Evolutionary conservation across 2,797 vertebrate species (phyloP).

Genomic region (Acanthiza pusilla): DNA sequence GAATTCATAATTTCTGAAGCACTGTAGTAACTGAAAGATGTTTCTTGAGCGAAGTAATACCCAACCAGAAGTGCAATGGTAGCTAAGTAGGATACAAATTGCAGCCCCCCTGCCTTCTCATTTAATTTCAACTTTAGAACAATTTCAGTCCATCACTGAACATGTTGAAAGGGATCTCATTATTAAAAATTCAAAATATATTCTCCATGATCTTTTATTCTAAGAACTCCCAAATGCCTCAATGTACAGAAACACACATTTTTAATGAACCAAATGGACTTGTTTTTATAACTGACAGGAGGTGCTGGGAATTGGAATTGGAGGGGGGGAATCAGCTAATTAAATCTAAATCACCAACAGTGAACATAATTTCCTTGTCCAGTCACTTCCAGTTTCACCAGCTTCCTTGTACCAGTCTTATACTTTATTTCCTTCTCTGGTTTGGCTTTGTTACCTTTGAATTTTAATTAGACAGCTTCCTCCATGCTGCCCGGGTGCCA

Average conservation of each 20-base stretch:
- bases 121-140: slow-evolving; percentile 43
- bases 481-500: background rate
- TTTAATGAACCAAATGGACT: slow-evolving; percentile 69
- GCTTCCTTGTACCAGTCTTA: background rate
- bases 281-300: slow-evolving; percentile 61
- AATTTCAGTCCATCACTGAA: slow-evolving; percentile 25
- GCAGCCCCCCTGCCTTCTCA: background rate
- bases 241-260: slow-evolving; percentile 65
- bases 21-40: background rate
- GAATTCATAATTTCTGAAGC: background rate
- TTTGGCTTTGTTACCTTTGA: slow-evolving; percentile 26
- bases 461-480: slow-evolving; percentile 42
- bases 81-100: background rate
- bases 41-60: background rate
- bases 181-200: slow-evolving; percentile 65
- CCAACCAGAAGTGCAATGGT: background rate
- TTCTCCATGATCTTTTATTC: slow-evolving; percentile 49
- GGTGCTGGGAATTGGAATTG: slow-evolving; percentile 47
- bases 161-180: slow-evolving; percentile 43
- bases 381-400: slow-evolving; percentile 52
- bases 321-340: slow-evolving; percentile 35
- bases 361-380: slow-evolving; percentile 50
- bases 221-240: slow-evolving; percentile 59
- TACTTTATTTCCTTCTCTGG: background rate
- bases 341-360: slow-evolving; percentile 56